Evolutionary conservation across 2,888 invertebrate species (phyloP), one percentile per base, ranked within the genome.

Genomic region (Chymomyza amoena): DNA sequence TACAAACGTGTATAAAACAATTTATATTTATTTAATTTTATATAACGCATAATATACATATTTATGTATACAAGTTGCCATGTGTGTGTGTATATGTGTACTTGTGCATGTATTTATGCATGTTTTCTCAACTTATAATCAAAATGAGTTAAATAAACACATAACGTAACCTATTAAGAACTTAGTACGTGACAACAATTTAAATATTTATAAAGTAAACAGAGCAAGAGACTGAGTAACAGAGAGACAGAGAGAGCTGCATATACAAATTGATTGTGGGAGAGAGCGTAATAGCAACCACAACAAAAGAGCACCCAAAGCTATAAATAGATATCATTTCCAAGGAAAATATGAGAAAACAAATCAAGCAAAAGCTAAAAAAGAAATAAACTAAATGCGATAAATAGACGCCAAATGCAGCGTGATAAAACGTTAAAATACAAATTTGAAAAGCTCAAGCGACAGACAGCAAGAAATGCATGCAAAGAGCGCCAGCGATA

Each of bases 131-230:
- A 67, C 75, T 76, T 79, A 82, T 84, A 84, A 84, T 86, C 84
- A 82, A 84, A 84, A 84, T 86, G 84, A 84, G 84, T 84, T 86
- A 86, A 84, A 84, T 86, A 86, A 81, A 84, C 84, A 86, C 87
- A 84, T 84, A 84, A 84, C 84, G 82, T 87, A 84, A 84, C 87
- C 87, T 87, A 84, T 87, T 84, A 86, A 86, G 80, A 87, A 87
- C 84, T 87, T 87, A 74, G 79, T 86, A 84, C 87, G 84, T 84
- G 84, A 84, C 84, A 86, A 87, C 82, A 87, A 84, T 84, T 87
- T 87, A 78, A 84, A 87, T 84, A 84, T 84, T 82, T 86, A 82
- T 84, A 82, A 86, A 87, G 84, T 87, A 84, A 84, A 84, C 80
- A 84, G 80, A 32, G 32, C 32, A 9, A 32, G 32, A 25, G 51